phyloP scores from a whole-genome alignment of 2,888 invertebrate species.

The Fragum whitleyi region DNA sequence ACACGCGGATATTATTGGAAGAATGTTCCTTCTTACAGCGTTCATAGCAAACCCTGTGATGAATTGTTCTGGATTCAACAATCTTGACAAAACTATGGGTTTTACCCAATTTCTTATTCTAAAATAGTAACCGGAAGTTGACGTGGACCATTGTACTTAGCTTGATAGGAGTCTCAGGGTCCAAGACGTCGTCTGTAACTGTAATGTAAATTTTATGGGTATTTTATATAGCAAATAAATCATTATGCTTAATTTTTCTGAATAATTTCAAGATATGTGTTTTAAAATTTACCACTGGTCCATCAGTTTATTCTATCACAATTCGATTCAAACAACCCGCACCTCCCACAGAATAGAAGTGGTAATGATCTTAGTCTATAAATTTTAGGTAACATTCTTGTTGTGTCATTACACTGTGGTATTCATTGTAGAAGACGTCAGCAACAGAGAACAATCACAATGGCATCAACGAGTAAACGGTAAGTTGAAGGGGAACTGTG shows the following conservation, averaged over 20 bases:
- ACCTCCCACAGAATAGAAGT: no score
- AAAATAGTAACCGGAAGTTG: slow-evolving; percentile 45
- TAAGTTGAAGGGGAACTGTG: slow-evolving; percentile 28
- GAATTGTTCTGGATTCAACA: no score
- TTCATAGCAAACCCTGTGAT: slow-evolving; percentile 24
- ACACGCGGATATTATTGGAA: slow-evolving; percentile 60
- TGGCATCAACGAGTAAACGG: slow-evolving; percentile 68
- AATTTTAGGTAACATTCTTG: neutral
- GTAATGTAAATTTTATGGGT: no score
- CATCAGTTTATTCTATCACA: no score
- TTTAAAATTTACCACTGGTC: no score
- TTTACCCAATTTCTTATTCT: no score
- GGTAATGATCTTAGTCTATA: neutral
- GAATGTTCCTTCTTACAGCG: slow-evolving; percentile 42
- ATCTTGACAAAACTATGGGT: no score
- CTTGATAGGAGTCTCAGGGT: neutral
- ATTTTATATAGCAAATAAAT: no score
- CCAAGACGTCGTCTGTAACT: neutral
- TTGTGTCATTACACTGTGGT: neutral
- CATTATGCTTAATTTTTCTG: no score
- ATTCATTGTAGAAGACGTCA: no score
- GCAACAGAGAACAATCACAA: neutral
- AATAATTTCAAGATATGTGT: no score
- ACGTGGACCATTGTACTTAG: slow-evolving; percentile 32
- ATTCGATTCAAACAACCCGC: no score